phyloP scores from a whole-genome alignment of 30 jellyfish, hydroid and myxozoan species.

The Aurelia sp. region DNA sequence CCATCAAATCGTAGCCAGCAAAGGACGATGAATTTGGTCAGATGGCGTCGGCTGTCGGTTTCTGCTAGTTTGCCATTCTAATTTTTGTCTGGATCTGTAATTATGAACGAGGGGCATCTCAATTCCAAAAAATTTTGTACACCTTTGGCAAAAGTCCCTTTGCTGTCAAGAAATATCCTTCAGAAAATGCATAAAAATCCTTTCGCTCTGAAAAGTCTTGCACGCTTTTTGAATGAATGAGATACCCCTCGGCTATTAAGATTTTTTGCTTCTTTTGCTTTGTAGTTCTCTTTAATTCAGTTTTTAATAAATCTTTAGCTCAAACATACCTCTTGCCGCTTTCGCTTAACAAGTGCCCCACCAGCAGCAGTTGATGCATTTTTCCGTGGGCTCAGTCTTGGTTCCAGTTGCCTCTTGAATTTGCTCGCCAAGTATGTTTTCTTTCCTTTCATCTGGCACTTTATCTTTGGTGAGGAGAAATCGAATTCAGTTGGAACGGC shows the following conservation, averaged over 20 bases:
- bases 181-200: no score
- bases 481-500: conserved; percentile 44
- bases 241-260: neutral
- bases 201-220: no score
- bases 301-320: neutral
- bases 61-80: no score
- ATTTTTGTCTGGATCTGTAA: no score
- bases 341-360: conserved; percentile 17
- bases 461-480: conserved; percentile 39
- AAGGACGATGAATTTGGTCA: no score
- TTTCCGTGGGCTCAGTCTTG: conserved; percentile 32
- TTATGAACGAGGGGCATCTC: no score
- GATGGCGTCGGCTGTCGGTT: no score
- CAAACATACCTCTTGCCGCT: conserved; percentile 15
- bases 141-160: no score
- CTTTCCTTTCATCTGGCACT: conserved; percentile 20
- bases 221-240: neutral
- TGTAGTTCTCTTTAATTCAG: neutral
- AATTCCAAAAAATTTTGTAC: no score
- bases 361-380: neutral
- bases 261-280: neutral
- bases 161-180: no score
- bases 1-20: no score
- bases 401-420: conserved; percentile 17
- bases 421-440: conserved; percentile 19